These are phyloP conservation scores for Diploptera punctata DNA, from an alignment of 2,888 invertebrate species.

Conservation along the genomic window DNA sequence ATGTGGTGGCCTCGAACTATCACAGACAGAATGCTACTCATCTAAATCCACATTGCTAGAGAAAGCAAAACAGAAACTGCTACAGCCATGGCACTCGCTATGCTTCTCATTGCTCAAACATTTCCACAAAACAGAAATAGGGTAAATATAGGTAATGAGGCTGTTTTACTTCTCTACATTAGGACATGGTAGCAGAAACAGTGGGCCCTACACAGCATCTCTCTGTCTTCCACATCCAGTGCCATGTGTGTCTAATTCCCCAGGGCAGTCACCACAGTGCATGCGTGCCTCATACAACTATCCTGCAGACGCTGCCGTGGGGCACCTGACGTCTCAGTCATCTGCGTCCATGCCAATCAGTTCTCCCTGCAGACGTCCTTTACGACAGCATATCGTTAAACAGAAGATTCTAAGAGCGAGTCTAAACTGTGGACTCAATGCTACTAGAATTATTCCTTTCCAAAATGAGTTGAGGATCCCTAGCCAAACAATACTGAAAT, in stretches of 20 bases:
- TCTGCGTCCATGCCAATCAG: conserved; percentile 87
- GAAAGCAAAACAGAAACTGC: too few species aligned
- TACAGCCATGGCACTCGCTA: too few species aligned
- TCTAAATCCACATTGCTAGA: too few species aligned
- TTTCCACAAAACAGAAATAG: too few species aligned
- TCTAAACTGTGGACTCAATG: conserved; percentile 92
- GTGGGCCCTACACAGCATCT: too few species aligned
- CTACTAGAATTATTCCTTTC: conserved; percentile 90
- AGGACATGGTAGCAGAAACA: too few species aligned
- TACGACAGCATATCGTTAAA: conserved; percentile 87
- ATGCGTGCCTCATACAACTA: not conserved
- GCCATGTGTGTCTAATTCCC: conserved; percentile 8
- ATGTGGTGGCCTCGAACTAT: not conserved
- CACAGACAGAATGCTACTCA: conserved; percentile 7
- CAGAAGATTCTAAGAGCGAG: conserved; percentile 87
- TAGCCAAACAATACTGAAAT: conserved; percentile 94
- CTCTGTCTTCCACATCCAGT: not conserved
- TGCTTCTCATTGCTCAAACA: too few species aligned
- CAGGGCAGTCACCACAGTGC: not conserved
- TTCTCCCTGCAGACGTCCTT: conserved; percentile 83
- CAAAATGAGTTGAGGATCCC: conserved; percentile 95
- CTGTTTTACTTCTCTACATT: too few species aligned
- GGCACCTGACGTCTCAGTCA: conserved; percentile 33
- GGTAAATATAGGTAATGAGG: too few species aligned
- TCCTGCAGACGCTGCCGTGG: conserved; percentile 19